These are phyloP conservation scores for Phasianus colchicus DNA, from an alignment of 2,113 vertebrate species.

Conservation along the genomic window DNA sequence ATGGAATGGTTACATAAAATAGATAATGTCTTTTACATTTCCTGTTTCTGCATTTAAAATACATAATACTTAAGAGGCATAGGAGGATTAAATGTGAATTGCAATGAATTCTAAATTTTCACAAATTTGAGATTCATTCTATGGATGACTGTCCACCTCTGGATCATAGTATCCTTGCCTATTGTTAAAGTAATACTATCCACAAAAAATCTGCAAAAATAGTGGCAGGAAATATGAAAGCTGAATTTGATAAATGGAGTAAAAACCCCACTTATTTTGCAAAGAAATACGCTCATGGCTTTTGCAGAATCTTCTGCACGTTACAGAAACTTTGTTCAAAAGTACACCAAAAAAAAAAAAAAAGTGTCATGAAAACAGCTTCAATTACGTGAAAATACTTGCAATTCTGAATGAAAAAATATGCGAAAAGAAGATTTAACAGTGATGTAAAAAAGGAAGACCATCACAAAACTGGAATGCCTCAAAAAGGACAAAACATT, in stretches of 20 bases:
- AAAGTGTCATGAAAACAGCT: neutral
- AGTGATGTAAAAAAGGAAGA: neutral
- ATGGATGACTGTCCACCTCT: neutral
- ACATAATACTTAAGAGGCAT: neutral
- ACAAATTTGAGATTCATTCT: neutral
- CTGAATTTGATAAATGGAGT: neutral
- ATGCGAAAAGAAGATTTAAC: neutral
- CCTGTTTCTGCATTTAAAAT: too few relatives aligned
- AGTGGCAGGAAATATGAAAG: neutral
- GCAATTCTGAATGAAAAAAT: constrained; percentile 1
- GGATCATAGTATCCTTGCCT: neutral
- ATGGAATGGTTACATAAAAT: neutral
- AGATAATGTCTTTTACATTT: neutral
- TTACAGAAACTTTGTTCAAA: neutral
- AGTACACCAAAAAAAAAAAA: neutral
- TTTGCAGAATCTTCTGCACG: neutral
- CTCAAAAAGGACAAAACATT: neutral
- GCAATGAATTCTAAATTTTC: neutral
- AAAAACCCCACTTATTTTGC: neutral
- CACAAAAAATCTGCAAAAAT: neutral
- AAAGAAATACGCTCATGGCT: neutral
- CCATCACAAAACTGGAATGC: neutral
- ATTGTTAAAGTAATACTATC: neutral
- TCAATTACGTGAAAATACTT: constrained; percentile 24
- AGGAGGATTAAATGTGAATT: neutral